Evolutionary conservation across 2,888 invertebrate genomes (phyloP), one percentile per base, ranked within the genome.

Genomic region (Clanis bilineata): DNA sequence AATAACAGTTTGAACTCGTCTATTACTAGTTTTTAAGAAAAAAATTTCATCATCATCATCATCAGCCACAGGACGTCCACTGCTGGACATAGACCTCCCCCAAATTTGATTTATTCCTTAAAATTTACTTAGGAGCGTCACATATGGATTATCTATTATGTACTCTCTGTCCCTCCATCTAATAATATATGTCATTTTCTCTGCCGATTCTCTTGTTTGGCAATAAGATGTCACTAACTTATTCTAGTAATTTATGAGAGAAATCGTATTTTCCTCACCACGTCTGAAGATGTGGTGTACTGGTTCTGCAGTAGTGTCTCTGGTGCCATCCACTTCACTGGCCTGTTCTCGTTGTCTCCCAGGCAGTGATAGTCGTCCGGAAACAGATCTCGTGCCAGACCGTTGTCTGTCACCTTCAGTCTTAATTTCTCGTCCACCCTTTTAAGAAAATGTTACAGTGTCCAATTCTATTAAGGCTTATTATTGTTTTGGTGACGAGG

Each of bases 321-420:
- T 43, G 97, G 93, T 0, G 98, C 96, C 93, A 98, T 94, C 98
- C 98, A 98, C 88, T 98, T 98, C 67, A 98, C 95, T 1, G 98
- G 98, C 61, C 98, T 93, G 85, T 97, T 97, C 82, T 98, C 98
- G 79, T 97, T 97, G 90, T 98, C 98, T 1, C 97, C 98, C 64
- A 98, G 93, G 85, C 98, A 98, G 84, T 97, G 96, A 88, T 98
- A 98, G 87, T 99, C 98, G 66, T 95, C 95, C 15, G 98, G 96
- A 90, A 98, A 98, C 64, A 98, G 92, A 85, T 98, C 98, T 59
- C 97, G 94, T 36, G 98, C 95, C 68, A 98, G 87, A 39, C 97
- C 97, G 79, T 95, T 96, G 89, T 98, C 98, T 36, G 97, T 95
- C 74, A 98, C 92, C 88, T 97, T 96, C 69, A 98, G 96, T 78